Base-by-base conservation (phyloP, 2,113 vertebrate species). In the Archocentrus centrarchus region DNA sequence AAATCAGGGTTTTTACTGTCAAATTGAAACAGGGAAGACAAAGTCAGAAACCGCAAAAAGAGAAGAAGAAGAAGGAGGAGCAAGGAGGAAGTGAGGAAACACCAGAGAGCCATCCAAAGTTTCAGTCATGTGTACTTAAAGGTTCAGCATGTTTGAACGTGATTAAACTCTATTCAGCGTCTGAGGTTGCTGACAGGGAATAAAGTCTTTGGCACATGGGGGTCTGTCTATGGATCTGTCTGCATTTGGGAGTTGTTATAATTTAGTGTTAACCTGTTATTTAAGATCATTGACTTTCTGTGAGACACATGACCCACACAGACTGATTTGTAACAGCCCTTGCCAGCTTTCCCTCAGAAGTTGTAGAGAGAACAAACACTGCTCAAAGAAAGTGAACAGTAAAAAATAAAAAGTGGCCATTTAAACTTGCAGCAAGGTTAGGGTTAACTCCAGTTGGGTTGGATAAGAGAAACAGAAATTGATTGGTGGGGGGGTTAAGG, bases 1-100 rank as follows among this genome's bases (percentile, higher is more conserved):
- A 90, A 86, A 89, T 87, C 75, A 60, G 27, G n/a, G 41, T 24
- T 73, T 27, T 20, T 61, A 59, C 41, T 17, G 22, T 62, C 24
- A 13, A 75, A 61, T 30, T 81, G 5, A 59, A 32, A 59, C 1
- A 24, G 4, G 6, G 37, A 75, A 41, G 57, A 32, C 55, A 10
- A 70, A 76, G 68, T 76, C 66, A 83, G 63, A 11, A 62, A 47
- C 10, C 13, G 35, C 64, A 75, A 50, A 73, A 20, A 73, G 57
- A 50, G 47, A 41, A 18, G 58, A 6, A 18, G 58, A 6, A 44
- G 17, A 75, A 30, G 59, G 53, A 41, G 30, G 39, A 22, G 17
- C 35, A 4, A 55, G 30, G 59, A 66, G 63, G 61, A 88, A 88
- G 81, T 66, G 61, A 58, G 35, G 62, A 83, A 39, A 47, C n/a